Conservation (phyloP, 2,113 vertebrate genomes). For the Alethe diademata region DNA sequence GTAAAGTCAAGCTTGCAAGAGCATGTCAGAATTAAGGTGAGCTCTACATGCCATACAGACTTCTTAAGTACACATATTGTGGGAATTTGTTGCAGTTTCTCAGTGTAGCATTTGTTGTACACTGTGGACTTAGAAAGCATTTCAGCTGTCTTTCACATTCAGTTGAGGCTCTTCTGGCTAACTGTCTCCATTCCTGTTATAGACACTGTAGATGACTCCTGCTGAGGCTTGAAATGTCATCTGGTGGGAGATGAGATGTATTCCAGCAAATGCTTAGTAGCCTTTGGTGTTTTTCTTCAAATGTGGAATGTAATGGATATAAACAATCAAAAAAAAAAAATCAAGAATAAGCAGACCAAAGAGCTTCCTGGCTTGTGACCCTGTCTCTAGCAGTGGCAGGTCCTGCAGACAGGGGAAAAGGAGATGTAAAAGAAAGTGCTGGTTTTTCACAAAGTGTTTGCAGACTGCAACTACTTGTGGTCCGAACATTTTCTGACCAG, state of each 20-base stretch:
- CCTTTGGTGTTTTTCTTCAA: not conserved
- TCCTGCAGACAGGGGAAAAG: not conserved
- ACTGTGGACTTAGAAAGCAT: not conserved
- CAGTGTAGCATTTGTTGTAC: not conserved
- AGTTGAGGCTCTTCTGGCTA: not conserved
- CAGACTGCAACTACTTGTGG: not conserved
- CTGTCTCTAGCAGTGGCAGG: not conserved
- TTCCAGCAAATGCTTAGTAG: not conserved
- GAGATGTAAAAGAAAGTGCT: not conserved
- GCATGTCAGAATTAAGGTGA: not conserved
- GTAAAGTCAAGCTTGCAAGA: not conserved
- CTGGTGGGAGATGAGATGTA: not conserved
- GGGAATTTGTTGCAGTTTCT: not conserved
- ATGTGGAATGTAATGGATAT: not conserved
- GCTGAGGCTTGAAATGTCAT: not conserved
- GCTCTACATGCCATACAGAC: not conserved
- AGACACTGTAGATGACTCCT: not conserved
- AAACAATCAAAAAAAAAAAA: not conserved
- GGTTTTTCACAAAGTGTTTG: not conserved
- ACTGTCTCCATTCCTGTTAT: not conserved
- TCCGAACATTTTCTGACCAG: not conserved
- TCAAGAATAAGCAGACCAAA: not conserved
- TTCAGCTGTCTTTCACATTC: not conserved
- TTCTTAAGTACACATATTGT: rapidly evolving
- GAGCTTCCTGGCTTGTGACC: not conserved